A percentile compares a stretch with the other conserved stretches of the same genome.
Conservation (phyloP, 2,113 vertebrate species). For the Numenius arquata region DNA sequence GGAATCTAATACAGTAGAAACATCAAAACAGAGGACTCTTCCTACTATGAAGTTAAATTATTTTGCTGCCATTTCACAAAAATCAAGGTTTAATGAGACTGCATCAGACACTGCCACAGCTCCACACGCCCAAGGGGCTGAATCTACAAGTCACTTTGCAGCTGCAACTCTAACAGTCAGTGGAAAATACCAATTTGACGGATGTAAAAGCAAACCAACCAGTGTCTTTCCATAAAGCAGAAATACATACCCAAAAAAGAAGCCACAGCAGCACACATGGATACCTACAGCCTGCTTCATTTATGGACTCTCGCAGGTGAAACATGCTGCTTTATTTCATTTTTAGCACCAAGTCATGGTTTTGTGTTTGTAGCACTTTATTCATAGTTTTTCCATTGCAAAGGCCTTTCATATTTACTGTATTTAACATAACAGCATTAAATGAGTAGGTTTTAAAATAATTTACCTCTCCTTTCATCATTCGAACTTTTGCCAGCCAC, state of each 20-base stretch:
- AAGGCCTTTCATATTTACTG: neutral
- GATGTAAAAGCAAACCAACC: neutral
- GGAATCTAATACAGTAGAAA: neutral
- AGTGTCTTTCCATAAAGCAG: neutral
- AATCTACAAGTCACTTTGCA: neutral
- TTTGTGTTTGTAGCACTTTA: neutral
- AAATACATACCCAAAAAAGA: neutral
- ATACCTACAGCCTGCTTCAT: neutral
- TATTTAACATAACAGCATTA: neutral
- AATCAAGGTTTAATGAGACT: neutral
- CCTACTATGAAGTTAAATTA: neutral
- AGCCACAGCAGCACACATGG: neutral
- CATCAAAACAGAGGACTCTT: neutral
- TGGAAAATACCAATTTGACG: neutral
- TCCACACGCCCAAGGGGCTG: neutral
- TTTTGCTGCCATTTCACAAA: neutral
- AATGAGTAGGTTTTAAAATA: neutral
- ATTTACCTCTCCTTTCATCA: slow-evolving; percentile 87
- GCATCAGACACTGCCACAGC: neutral
- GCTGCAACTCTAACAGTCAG: neutral
- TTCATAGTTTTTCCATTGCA: neutral
- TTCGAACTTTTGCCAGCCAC: slow-evolving; percentile 86
- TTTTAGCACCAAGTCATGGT: neutral
- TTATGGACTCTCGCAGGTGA: neutral
- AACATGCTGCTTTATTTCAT: neutral